Evolutionary conservation across 2,888 invertebrate species (phyloP).

Genomic region (Hydriomena furcata): DNA sequence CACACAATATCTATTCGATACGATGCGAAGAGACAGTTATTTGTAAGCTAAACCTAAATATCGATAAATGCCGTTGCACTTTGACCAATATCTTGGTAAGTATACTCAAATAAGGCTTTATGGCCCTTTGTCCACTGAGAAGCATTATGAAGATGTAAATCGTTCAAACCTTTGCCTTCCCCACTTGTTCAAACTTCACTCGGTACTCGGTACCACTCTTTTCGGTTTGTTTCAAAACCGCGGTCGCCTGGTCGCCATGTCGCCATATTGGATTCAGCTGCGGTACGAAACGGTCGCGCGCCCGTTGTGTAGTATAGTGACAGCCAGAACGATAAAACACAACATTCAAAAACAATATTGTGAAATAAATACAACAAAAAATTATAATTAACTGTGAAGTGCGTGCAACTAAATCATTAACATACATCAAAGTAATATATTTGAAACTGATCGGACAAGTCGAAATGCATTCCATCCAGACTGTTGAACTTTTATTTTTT

Average conservation of each 20-base stretch:
- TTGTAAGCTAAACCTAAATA: too few species aligned
- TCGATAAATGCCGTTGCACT: neutral
- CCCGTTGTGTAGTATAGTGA: slow-evolving; percentile 58
- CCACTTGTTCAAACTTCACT: slow-evolving; percentile 40
- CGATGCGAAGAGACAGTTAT: too few species aligned
- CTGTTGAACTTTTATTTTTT: slow-evolving; percentile 79
- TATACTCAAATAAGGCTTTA: neutral
- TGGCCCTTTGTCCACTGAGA: neutral
- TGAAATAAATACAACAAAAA: slow-evolving; percentile 41
- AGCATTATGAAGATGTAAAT: neutral
- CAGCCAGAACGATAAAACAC: slow-evolving; percentile 64
- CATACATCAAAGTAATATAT: slow-evolving; percentile 31
- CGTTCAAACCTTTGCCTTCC: slow-evolving; percentile 16
- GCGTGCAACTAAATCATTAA: slow-evolving; percentile 34
- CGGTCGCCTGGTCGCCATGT: too few species aligned
- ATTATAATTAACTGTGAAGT: slow-evolving; percentile 53
- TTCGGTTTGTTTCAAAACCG: slow-evolving; percentile 28
- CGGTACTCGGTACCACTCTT: slow-evolving; percentile 27
- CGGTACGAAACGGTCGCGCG: slow-evolving; percentile 50
- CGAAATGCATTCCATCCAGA: slow-evolving; percentile 79
- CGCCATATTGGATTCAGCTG: slow-evolving; percentile 75
- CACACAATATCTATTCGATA: too few species aligned
- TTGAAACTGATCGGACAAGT: slow-evolving; percentile 54
- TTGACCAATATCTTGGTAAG: neutral
- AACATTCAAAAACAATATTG: slow-evolving; percentile 60